Evolutionary conservation across 2,888 invertebrate genomes (phyloP), one percentile per base, ranked within the genome.

Genomic region (Drosophila barbarae): DNA sequence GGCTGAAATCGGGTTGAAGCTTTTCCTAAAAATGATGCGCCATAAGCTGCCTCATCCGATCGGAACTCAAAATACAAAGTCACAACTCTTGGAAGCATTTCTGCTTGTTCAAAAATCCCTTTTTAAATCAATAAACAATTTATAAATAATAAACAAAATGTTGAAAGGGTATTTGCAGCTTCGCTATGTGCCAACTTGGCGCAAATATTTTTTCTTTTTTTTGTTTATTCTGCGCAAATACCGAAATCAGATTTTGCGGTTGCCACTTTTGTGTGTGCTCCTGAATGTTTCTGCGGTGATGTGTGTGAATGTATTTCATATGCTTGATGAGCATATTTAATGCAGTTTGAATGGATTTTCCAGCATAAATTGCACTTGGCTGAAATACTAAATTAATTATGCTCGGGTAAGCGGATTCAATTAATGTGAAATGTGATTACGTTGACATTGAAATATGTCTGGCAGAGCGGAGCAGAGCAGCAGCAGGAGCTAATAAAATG

Each of bases 171-270:
- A 10, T 34, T 13, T 28, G 36, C 21, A 10, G 21, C 21, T 38
- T 38, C 44, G 52, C 15, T 34, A 5, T 36, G 23, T 26, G 13
- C 9, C 21, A 21, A 46, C 13, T 58, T 57, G 26, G 26, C 30
- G 12, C 4, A 52, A 34, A 52, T 51, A 26, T 44, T 23, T 3
- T 23, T 51, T 9, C 12, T 36, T 38, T 50, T 10, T 39, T 26
- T 18, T 38, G 36, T 44, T 57, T 57, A 35, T 30, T 35, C 9
- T 32, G 63, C n/a, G 50, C 35, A 44, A 44, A 63, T 44, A 44
- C 26, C 36, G 42, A 64, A 64, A 65, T 64, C 46, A 44, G 65
- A 38, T 66, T 66, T 66, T 63, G 65, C 67, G 65, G 65, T 67
- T 67, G 67, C 47, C 47, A 42, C 42, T 66, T 50, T 32, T 46